Evolutionary conservation across 1,140 invertebrate species (phyloP).

Genomic region (Leptopilina boulardi): DNA sequence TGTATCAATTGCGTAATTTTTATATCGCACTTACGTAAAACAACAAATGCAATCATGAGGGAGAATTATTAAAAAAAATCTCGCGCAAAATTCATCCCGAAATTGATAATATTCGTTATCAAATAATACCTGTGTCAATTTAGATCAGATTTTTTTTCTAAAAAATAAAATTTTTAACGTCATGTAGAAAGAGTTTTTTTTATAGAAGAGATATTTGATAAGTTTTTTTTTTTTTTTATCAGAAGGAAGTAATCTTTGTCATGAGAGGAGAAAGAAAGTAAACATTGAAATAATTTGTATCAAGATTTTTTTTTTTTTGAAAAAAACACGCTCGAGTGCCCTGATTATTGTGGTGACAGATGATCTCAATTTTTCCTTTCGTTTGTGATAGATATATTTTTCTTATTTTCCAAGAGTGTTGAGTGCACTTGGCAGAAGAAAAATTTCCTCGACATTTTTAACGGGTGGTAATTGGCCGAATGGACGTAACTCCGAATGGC

Average conservation of each 20-base stretch:
- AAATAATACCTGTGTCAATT: no score
- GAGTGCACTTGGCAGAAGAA: conserved; percentile 15
- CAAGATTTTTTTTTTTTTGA: conserved; percentile 1
- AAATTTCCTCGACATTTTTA: conserved; percentile 23
- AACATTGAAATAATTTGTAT: neutral
- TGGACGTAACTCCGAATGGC: conserved; percentile 32
- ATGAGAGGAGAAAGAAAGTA: neutral
- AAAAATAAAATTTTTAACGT: no score
- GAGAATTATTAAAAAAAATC: neutral
- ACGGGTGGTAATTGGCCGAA: conserved; percentile 24
- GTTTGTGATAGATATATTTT: conserved; percentile 11
- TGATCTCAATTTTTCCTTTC: conserved; percentile 28
- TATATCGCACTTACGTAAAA: neutral
- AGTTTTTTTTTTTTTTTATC: neutral
- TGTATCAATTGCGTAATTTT: conserved; percentile 26
- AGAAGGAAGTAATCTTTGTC: neutral
- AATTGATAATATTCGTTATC: neutral
- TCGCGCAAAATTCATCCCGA: neutral
- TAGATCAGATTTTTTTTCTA: no score
- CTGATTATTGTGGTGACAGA: conserved; percentile 21
- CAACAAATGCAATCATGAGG: neutral
- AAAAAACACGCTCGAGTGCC: neutral
- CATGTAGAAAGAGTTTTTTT: no score
- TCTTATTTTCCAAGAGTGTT: neutral
- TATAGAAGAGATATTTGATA: neutral